phyloP scores from a whole-genome alignment of 2,797 vertebrate species.

The Syncerus caffer region DNA sequence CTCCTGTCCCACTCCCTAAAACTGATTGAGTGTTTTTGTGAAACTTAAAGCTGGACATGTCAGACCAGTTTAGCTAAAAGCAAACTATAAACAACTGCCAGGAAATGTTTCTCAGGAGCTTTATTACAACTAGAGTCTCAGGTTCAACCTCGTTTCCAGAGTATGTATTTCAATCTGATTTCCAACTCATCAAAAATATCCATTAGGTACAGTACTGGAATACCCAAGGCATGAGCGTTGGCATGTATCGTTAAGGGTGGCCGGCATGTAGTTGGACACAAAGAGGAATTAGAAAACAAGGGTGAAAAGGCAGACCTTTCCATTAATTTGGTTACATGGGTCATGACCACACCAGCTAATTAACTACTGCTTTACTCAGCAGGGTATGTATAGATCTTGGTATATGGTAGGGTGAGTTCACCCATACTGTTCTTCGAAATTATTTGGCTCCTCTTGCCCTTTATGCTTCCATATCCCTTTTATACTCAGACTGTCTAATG shows the following conservation, averaged over 20 bases:
- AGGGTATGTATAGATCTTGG: not conserved
- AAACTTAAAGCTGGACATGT: not conserved
- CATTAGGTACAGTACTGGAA: not conserved
- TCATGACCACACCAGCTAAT: not conserved
- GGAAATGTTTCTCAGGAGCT: constrained; percentile 46
- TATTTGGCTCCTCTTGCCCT: not conserved
- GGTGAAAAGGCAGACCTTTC: not conserved
- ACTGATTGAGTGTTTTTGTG: not conserved
- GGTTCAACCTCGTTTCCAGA: not conserved
- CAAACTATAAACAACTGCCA: not conserved
- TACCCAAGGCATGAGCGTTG: not conserved
- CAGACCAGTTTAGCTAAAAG: not conserved
- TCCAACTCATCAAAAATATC: not conserved
- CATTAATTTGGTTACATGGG: not conserved
- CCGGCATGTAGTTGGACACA: not conserved
- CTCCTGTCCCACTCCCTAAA: not conserved
- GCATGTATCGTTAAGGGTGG: not conserved
- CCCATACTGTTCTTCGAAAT: not conserved
- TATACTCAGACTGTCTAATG: not conserved
- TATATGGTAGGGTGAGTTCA: not conserved
- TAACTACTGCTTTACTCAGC: not conserved
- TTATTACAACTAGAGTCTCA: not conserved
- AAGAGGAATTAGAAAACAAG: not conserved
- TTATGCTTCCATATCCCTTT: not conserved
- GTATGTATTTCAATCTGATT: not conserved